These are phyloP conservation scores for Ormyrus thymus DNA, from an alignment of 2,888 invertebrate species.

Conservation along the genomic window DNA sequence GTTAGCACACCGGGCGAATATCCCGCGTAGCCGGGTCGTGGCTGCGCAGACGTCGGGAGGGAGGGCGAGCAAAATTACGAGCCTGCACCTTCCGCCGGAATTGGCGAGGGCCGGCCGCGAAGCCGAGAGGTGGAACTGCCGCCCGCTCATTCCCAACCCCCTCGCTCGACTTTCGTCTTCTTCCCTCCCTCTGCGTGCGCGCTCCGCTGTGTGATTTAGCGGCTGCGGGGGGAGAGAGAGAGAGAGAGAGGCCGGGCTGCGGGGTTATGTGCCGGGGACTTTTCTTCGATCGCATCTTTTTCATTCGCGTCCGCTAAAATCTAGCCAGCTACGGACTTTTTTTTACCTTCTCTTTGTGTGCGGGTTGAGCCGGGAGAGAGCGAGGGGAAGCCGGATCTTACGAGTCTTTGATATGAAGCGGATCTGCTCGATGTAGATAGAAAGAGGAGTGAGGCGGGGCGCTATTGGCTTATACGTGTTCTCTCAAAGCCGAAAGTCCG, in stretches of 20 bases:
- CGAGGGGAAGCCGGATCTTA: conserved; percentile 33
- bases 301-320: conserved; percentile 58
- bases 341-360: conserved; percentile 32
- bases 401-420: conserved; percentile 54
- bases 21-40: background rate
- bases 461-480: conserved; percentile 50
- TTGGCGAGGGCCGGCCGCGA: conserved; percentile 46
- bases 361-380: conserved; percentile 31
- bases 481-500: conserved; percentile 48
- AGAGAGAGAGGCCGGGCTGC: no score
- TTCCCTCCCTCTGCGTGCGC: conserved; percentile 26
- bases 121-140: conserved; percentile 11
- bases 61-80: conserved; percentile 51
- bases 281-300: conserved; percentile 54
- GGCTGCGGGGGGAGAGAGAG: no score
- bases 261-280: conserved; percentile 3
- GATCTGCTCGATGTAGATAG: conserved; percentile 36
- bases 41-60: background rate
- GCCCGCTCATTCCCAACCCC: conserved; percentile 3
- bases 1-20: conserved; percentile 8
- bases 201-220: conserved; percentile 49
- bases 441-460: conserved; percentile 43
- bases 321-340: conserved; percentile 60
- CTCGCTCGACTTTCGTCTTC: conserved; percentile 36
- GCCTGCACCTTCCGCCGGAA: conserved; percentile 56